Base-by-base conservation (phyloP, 1,140 invertebrate species). In the Danaus plexippus region DNA sequence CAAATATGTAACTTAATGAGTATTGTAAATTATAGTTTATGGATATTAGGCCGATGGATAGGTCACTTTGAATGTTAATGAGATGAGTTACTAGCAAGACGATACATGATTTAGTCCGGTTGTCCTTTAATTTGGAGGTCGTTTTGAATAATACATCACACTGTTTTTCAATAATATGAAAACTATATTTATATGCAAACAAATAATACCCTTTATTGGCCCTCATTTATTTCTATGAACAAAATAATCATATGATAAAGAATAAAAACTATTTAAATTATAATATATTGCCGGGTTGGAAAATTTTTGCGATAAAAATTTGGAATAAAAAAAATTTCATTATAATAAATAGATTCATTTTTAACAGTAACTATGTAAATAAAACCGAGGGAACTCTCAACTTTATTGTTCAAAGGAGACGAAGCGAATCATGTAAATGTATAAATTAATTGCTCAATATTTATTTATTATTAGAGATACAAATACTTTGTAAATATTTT, bases 51-150 rank as follows among this genome's bases (percentile, higher is more conserved):
- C n/a, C 52, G 47, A 58, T 54, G 44, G 57, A 59, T 63, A 57
- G 50, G 59, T 61, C 55, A 54, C 48, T 64, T 67, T 64, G 48
- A 61, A 57, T 56, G 55, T 64, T 58, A 61, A 59, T 59, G 43
- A 44, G 44, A 45, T 49, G 43, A 61, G 42, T 51, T 62, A 54
- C 55, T 52, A 22, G 10, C 43, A 47, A 52, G 47, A 56, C 50
- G 52, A 61, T 47, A 56, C 54, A 32, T 54, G 62, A 64, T 64
- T 64, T 18, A 49, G 58, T 55, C 48, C 52, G 47, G 48, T 62
- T 60, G 54, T 61, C 59, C 59, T 64, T 64, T 61, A 54, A 57
- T 46, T 61, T 61, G 47, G 48, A 67, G 65, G 65, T 57, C 59
- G 22, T 11, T 49, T 54, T 32, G 22, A 32, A 32, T 32, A 15